These are phyloP conservation scores for Cryptosula pallasiana DNA, from an alignment of 2,888 invertebrate species.

Conservation along the genomic window DNA sequence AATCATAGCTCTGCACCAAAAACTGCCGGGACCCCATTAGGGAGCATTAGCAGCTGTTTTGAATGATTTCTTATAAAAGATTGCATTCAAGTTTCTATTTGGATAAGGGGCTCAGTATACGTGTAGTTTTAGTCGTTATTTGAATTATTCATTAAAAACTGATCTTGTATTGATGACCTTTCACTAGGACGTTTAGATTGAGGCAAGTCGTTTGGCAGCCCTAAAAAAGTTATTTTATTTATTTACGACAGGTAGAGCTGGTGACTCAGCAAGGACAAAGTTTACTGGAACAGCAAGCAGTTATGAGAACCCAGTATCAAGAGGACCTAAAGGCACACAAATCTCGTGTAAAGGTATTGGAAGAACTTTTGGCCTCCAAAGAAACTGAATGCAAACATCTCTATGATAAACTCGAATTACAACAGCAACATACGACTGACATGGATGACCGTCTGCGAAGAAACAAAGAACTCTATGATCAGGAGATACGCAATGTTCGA, in stretches of 20 bases:
- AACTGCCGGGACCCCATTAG: too few relatives aligned
- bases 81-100: too few relatives aligned
- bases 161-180: too few relatives aligned
- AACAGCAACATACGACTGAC: background rate
- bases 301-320: background rate
- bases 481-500: background rate
- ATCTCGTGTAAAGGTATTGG: background rate
- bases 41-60: too few relatives aligned
- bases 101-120: too few relatives aligned
- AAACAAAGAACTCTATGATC: background rate
- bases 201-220: too few relatives aligned
- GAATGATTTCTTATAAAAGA: too few relatives aligned
- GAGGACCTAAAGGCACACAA: background rate
- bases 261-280: background rate
- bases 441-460: background rate
- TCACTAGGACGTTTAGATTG: too few relatives aligned
- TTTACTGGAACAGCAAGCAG: background rate
- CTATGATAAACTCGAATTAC: background rate
- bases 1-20: too few relatives aligned
- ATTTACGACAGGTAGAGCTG: constrained; percentile 2
- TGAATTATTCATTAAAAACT: too few relatives aligned
- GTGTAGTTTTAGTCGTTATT: too few relatives aligned
- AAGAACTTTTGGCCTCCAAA: background rate
- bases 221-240: too few relatives aligned
- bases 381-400: background rate